Evolutionary conservation across 2,797 vertebrate species (phyloP).

Genomic region (Lithobates pipiens): DNA sequence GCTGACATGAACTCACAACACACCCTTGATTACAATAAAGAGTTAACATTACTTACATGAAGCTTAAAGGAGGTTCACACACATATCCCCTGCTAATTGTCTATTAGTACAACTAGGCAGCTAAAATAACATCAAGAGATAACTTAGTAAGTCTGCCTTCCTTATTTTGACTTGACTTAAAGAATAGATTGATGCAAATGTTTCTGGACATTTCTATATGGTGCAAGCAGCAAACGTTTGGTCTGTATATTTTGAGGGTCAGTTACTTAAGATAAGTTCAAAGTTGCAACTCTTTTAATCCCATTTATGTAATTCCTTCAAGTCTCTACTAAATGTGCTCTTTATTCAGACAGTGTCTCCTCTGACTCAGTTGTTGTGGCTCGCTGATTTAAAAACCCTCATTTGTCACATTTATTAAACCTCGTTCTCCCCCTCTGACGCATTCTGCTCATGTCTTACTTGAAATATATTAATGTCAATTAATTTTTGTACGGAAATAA

Average conservation of each 20-base stretch:
- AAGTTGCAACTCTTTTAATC: slow-evolving; percentile 76
- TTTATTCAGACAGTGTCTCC: slow-evolving; percentile 57
- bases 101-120: slow-evolving; percentile 71
- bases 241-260: slow-evolving; percentile 77
- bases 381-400: slow-evolving; percentile 32
- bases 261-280: slow-evolving; percentile 76
- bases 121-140: slow-evolving; percentile 73
- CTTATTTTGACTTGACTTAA: slow-evolving; percentile 69
- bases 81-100: slow-evolving; percentile 69
- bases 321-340: slow-evolving; percentile 65
- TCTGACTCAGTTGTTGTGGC: slow-evolving; percentile 43
- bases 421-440: slow-evolving; percentile 64
- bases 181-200: slow-evolving; percentile 72
- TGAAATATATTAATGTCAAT: slow-evolving; percentile 70
- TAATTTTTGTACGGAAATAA: slow-evolving; percentile 68
- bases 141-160: slow-evolving; percentile 71
- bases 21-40: slow-evolving; percentile 65
- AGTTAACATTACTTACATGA: slow-evolving; percentile 53
- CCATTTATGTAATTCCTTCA: slow-evolving; percentile 69
- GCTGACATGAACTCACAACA: slow-evolving; percentile 62
- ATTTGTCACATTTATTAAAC: slow-evolving; percentile 67
- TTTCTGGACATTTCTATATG: slow-evolving; percentile 69
- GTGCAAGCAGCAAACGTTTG: slow-evolving; percentile 75
- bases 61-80: slow-evolving; percentile 61
- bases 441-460: slow-evolving; percentile 64